A percentile compares a stretch with the other conserved stretches of the same genome.
phyloP scores from a whole-genome alignment of 2,888 invertebrate species.

The Parelbella ahira region DNA sequence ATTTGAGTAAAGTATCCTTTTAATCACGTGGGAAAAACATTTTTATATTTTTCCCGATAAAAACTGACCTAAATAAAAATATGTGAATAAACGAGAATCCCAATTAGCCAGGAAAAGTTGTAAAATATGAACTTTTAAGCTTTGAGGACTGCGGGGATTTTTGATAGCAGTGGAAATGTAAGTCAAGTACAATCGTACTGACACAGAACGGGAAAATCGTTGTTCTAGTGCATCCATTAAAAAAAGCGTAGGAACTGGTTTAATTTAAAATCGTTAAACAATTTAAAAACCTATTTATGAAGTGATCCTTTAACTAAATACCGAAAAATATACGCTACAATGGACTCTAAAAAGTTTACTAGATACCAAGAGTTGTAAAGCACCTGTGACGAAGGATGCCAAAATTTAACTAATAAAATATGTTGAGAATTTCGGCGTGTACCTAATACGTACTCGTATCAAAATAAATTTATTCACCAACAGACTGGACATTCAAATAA shows the following conservation, averaged over 20 bases:
- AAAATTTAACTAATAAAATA: too few species aligned
- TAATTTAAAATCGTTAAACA: constrained; percentile 5
- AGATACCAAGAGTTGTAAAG: too few species aligned
- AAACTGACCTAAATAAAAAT: constrained; percentile 3
- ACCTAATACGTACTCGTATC: too few species aligned
- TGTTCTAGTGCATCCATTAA: constrained; percentile 17
- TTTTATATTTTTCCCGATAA: neutral
- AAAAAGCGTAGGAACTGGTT: constrained; percentile 10
- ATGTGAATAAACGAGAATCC: constrained; percentile 1
- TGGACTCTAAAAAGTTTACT: too few species aligned
- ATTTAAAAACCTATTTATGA: neutral
- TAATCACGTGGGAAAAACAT: too few species aligned
- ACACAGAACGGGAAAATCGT: constrained; percentile 17
- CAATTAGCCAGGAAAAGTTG: constrained; percentile 20
- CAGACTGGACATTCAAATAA: constrained; percentile 1
- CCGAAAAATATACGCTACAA: neutral
- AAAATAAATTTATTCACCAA: too few species aligned
- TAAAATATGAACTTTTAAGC: constrained; percentile 20
- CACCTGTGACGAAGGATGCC: too few species aligned
- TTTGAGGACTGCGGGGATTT: constrained; percentile 18
- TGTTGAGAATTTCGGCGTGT: too few species aligned
- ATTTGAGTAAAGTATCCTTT: too few species aligned
- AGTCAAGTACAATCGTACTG: constrained; percentile 23
- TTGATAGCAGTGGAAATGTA: constrained; percentile 20
- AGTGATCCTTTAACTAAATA: neutral